Base-by-base conservation (phyloP, 2,888 invertebrate species). In the Dioctria rufipes region DNA sequence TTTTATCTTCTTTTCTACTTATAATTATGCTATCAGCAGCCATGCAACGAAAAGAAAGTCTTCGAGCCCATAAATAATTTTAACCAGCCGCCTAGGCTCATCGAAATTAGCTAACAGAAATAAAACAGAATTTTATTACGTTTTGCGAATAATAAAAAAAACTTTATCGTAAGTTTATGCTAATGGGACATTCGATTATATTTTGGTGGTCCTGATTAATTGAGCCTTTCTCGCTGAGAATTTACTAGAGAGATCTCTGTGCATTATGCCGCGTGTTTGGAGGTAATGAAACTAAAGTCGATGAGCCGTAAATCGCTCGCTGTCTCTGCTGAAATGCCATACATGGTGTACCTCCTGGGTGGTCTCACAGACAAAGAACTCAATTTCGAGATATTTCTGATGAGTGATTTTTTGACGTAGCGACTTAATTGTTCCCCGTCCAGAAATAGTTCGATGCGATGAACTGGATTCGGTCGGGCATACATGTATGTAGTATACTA, bases 271-370 rank as follows among this genome's bases (percentile, higher is more conserved):
- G 66, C 78, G 78, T 78, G 78, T 78, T 78, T 65, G n/a, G 46
- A 42, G 51, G 66, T 78, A 78, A 78, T 78, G 78, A 78, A 78
- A 66, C 58, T 46, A 37, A 66, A 66, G 78, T 78, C 78, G 78
- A 78, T 78, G 78, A 78, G 78, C 78, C 66, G 63, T 78, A 66
- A 78, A 78, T 66, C 40, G 77, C 77, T 63, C 73, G 73, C 54
- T 60, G 60, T 69, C 25, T 25, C 49, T 77, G 63, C 49, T 63
- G 39, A 39, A 40, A 46, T 49, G 46, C 63, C 63, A 37, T 63
- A 63, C 61, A 63, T 63, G 61, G 77, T 25, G 25, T 13, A 49
- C 63, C 58, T 63, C 77, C 61, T 66, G 78, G 78, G 65, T 65
- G 78, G 78, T 66, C 78, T 54, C 65, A 5, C 63, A 65, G 54